Base-by-base conservation (phyloP, 2,888 invertebrate genomes). In the Drosophila rellima region DNA sequence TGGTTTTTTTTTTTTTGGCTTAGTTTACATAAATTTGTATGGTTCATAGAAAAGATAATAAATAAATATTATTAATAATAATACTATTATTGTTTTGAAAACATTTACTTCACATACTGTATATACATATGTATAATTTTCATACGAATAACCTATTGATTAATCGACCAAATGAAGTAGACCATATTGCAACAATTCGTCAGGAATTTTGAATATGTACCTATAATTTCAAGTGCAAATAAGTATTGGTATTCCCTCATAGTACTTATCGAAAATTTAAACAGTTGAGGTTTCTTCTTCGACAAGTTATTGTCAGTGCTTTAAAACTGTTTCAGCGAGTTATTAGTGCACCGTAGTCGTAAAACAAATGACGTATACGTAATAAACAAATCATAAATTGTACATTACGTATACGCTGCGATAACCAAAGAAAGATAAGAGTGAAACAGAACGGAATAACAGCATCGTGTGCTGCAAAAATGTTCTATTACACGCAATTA, bases 381-480 rank as follows among this genome's bases (percentile, higher is more conserved):
- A 70, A 82, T 72, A 60, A 45, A 66, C 26, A 57, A 18, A 50
- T 48, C 59, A 31, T 23, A 70, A 60, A 63, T 47, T 64, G 35
- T 70, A 48, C 60, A 76, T 76, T 80, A 76, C 80, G 77, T 80
- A 76, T 80, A 76, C 70, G 77, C 66, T 13, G 47, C 42, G 83
- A 76, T 80, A 75, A 55, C 29, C 57, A 40, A 2, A 26, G n/a
- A 35, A 50, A 42, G 54, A 56, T 55, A 67, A 70, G 47, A 61
- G 0, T n/a, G 6, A 37, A 40, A 10, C 15, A 55, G n/a, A 47
- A 23, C 33, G 8, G 23, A n/a, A n/a, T 11, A 40, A 8, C 31
- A 54, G 18, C 68, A 47, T 44, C 26, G 55, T 35, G 51, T n/a
- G 23, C 17, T 23, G 40, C 35, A 20, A 45, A 55, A 62, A 31